phyloP scores from a whole-genome alignment of 2,888 invertebrate species.

The Anoplius nigerrimus region DNA sequence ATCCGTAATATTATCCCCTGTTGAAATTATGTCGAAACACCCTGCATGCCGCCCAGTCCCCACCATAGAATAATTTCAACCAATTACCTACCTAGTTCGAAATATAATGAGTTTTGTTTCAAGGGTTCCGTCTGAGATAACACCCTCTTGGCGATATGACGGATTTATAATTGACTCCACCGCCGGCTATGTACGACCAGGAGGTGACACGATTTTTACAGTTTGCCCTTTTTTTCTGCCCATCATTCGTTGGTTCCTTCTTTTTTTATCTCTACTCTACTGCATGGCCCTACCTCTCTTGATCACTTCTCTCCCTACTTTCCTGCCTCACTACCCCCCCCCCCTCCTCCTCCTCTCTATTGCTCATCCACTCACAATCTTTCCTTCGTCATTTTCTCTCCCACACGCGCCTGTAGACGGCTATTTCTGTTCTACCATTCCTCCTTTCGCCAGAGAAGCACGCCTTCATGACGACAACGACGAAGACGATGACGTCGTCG shows the following conservation, averaged over 20 bases:
- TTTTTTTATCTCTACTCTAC: constrained; percentile 11
- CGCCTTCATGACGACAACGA: too few species aligned
- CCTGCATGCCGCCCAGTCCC: constrained; percentile 14
- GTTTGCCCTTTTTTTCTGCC: neutral
- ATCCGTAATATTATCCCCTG: constrained; percentile 10
- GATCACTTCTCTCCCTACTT: constrained; percentile 5
- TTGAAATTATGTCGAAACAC: too few species aligned
- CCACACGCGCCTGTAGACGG: neutral
- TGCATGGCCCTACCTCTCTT: constrained; percentile 5
- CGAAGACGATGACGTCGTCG: constrained; percentile 13
- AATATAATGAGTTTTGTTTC: constrained; percentile 69
- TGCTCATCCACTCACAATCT: neutral
- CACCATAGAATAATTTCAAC: constrained; percentile 67
- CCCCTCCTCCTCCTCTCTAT: neutral
- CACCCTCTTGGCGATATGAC: constrained; percentile 22
- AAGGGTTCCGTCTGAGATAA: constrained; percentile 35
- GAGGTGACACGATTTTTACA: constrained; percentile 26
- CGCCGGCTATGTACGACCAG: constrained; percentile 3
- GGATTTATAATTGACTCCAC: constrained; percentile 52
- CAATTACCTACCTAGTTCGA: constrained; percentile 59
- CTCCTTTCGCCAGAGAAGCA: constrained; percentile 2
- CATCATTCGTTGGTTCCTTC: constrained; percentile 10
- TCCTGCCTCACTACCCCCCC: neutral
- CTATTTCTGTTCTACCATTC: neutral
- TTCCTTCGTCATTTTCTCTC: constrained; percentile 13